Percentiles rank a stretch among this genome's conserved stretches.
Conservation (phyloP, 2,888 invertebrate species). For the Orthosia gracilis region DNA sequence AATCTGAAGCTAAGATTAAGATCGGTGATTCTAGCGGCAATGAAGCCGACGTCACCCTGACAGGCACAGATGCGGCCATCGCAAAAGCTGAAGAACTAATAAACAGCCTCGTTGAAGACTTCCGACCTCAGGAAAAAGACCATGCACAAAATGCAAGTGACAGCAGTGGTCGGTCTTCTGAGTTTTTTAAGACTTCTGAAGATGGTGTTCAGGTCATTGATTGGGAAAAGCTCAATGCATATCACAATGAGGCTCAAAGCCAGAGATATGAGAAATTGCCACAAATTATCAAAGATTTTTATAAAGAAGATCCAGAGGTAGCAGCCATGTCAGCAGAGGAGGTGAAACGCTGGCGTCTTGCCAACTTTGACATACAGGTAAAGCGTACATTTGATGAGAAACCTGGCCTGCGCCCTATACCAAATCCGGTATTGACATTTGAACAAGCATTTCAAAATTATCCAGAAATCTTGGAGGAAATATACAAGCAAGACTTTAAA, state of each 20-base stretch:
- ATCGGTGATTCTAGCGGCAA: conserved; percentile 86
- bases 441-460: conserved; percentile 95
- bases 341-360: conserved; percentile 92
- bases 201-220: conserved; percentile 88
- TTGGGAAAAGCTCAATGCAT: conserved; percentile 91
- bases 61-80: conserved; percentile 88
- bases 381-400: conserved; percentile 92
- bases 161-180: conserved; percentile 67
- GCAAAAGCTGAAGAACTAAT: conserved; percentile 85
- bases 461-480: conserved; percentile 96
- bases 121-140: conserved; percentile 66
- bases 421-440: conserved; percentile 95
- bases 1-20: conserved; percentile 94
- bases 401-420: conserved; percentile 89
- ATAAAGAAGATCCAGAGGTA: conserved; percentile 94
- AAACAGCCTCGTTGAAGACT: conserved; percentile 79
- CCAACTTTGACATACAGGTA: conserved; percentile 95
- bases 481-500: conserved; percentile 95
- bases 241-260: conserved; percentile 89
- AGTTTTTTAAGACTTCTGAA: conserved; percentile 79
- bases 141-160: conserved; percentile 57
- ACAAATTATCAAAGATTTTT: conserved; percentile 95
- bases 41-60: conserved; percentile 85
- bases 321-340: conserved; percentile 92
- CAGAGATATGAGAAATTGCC: conserved; percentile 93